Conservation (phyloP, 2,888 invertebrate species). For the Meta bourneti region DNA sequence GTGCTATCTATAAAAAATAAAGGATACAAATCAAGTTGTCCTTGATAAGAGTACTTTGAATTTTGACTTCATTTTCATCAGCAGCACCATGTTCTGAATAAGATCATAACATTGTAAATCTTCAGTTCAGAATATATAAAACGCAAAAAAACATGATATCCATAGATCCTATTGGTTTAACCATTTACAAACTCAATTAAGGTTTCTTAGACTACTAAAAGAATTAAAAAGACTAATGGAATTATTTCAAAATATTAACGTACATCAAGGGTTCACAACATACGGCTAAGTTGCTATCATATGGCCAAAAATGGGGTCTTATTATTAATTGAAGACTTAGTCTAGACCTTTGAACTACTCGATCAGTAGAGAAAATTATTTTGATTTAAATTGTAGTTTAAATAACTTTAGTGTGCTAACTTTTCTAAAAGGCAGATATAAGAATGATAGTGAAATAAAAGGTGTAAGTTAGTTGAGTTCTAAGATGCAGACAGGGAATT, state of each 20-base stretch:
- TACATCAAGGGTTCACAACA: neutral
- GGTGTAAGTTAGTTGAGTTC: too few species aligned
- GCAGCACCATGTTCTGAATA: conserved; percentile 90
- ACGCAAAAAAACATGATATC: neutral
- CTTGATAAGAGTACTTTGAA: conserved; percentile 85
- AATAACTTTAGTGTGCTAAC: too few species aligned
- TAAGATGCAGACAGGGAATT: too few species aligned
- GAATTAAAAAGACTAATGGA: neutral
- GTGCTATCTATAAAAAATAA: conserved; percentile 34
- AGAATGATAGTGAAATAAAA: too few species aligned
- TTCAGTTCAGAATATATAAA: neutral
- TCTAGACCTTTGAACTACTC: too few species aligned
- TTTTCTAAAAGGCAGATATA: too few species aligned
- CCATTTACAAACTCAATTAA: neutral
- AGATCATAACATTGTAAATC: neutral
- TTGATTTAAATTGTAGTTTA: too few species aligned
- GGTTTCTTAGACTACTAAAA: neutral
- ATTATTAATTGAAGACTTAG: too few species aligned
- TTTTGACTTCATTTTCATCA: conserved; percentile 87
- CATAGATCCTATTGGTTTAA: neutral
- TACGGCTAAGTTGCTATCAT: too few species aligned
- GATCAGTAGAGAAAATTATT: too few species aligned
- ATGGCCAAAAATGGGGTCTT: too few species aligned
- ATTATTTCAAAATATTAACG: neutral
- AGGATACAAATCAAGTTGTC: conserved; percentile 85